phyloP scores from a whole-genome alignment of 2,888 invertebrate species.

The Magallana nippona region DNA sequence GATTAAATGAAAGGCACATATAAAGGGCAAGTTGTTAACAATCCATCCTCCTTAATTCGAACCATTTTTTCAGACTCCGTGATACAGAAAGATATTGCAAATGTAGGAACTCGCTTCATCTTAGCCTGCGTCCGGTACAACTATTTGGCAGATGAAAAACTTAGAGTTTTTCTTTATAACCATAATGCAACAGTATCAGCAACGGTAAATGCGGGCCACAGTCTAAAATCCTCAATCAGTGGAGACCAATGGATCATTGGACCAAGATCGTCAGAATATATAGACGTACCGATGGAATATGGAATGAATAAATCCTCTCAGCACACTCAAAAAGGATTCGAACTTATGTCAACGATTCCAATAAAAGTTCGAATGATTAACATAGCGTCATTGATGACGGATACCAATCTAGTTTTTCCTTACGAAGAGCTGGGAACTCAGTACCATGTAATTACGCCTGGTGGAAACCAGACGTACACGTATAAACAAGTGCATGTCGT shows the following conservation, averaged over 20 bases:
- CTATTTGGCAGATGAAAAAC: background rate
- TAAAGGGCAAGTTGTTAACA: too few species aligned
- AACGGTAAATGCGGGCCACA: background rate
- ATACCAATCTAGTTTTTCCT: background rate
- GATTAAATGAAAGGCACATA: too few species aligned
- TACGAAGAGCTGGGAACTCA: background rate
- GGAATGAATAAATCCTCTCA: background rate
- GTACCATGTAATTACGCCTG: background rate
- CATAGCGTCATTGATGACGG: background rate
- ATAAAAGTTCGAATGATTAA: background rate
- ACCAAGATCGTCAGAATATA: background rate
- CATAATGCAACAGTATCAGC: background rate
- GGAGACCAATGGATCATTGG: background rate
- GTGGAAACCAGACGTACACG: background rate
- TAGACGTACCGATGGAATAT: background rate
- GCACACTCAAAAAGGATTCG: background rate
- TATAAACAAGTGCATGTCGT: background rate
- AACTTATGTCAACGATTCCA: background rate
- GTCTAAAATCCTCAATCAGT: background rate
- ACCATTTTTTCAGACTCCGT: too few species aligned
- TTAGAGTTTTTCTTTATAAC: background rate
- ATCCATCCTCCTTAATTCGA: too few species aligned
- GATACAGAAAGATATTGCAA: background rate
- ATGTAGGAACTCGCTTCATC: background rate
- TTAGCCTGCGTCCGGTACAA: background rate